Base-by-base conservation (phyloP, 2,113 vertebrate genomes). In the Thunnus maccoyii region DNA sequence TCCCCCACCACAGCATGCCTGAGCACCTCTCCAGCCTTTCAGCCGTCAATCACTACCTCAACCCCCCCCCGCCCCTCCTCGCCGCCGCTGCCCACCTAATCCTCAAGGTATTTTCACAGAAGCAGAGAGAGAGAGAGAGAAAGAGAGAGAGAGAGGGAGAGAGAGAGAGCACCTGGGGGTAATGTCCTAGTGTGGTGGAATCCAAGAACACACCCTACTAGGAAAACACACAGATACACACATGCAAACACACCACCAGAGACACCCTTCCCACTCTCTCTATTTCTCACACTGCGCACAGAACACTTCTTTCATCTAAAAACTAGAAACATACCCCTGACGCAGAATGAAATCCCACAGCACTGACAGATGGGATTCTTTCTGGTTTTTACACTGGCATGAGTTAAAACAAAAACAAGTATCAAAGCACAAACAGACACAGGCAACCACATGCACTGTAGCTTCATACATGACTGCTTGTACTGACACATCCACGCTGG, bases 121-220 rank as follows among this genome's bases (percentile, higher is more conserved):
- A 86, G 63, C 58, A 70, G 67, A 69, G 66, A 75, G 63, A 60
- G 78, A 64, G 66, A 66, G 70, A 78, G 76, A 67, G 61, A 51
- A 57, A 58, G 65, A 30, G 58, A 76, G 57, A 25, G 56, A 60
- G 44, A 30, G 32, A 74, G 77, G 50, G 67, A 52, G 78, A 58
- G 62, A 52, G 85, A 74, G 71, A 46, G 82, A 92, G 80, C 89
- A 94, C 94, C 94, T 93, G 89, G 93, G 92, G 94, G 93, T 94
- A 90, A 95, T 91, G 91, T 95, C 89, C 87, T 92, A 89, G 86
- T 94, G 92, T 91, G 83, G 88, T 90, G 94, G 94, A 94, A 94
- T 95, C 94, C 91, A 92, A 89, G 92, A 93, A 92, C 94, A 94
- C 93, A 89, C 93, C 95, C 94, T 91, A 91, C 89, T 91, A 92